Percentiles rank a stretch among this genome's conserved stretches.
Conservation (phyloP, 2,797 vertebrate species). For the Sebastes baramenuke region DNA sequence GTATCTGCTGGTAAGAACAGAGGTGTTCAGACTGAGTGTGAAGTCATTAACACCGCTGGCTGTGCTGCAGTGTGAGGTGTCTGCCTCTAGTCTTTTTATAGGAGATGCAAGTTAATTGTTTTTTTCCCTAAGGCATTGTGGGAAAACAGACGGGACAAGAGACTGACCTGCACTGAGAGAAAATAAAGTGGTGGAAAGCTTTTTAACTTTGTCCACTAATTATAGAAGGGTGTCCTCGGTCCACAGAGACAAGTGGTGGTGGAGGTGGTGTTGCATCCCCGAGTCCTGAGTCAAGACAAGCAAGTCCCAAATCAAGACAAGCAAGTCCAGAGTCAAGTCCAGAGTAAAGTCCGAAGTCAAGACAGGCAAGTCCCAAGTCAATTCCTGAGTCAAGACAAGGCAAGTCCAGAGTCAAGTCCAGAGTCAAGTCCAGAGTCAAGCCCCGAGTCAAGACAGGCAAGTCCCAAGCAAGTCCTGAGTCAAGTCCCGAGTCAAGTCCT, state of each 20-base stretch:
- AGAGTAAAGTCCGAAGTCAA: too few species aligned
- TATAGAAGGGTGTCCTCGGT: not conserved
- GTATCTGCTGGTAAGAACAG: not conserved
- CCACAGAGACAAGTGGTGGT: not conserved
- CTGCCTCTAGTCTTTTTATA: not conserved
- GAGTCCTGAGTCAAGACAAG: too few species aligned
- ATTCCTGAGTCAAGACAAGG: too few species aligned
- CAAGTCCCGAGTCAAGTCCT: too few species aligned
- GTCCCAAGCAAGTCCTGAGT: too few species aligned
- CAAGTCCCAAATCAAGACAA: too few species aligned
- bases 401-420: too few species aligned
- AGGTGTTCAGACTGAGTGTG: slow-evolving; percentile 6
- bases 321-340: too few species aligned
- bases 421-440: too few species aligned
- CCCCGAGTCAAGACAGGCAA: too few species aligned
- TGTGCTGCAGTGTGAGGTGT: not conserved
- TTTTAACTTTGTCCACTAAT: not conserved
- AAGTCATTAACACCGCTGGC: not conserved
- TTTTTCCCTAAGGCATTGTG: not conserved
- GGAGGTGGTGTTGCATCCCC: not conserved
- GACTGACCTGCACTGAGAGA: not conserved
- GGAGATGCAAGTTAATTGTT: not conserved
- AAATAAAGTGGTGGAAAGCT: not conserved
- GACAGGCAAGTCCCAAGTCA: too few species aligned
- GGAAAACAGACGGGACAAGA: not conserved